Evolutionary conservation across 2,113 vertebrate species (phyloP).

Genomic region (Odontophorus gujanensis): DNA sequence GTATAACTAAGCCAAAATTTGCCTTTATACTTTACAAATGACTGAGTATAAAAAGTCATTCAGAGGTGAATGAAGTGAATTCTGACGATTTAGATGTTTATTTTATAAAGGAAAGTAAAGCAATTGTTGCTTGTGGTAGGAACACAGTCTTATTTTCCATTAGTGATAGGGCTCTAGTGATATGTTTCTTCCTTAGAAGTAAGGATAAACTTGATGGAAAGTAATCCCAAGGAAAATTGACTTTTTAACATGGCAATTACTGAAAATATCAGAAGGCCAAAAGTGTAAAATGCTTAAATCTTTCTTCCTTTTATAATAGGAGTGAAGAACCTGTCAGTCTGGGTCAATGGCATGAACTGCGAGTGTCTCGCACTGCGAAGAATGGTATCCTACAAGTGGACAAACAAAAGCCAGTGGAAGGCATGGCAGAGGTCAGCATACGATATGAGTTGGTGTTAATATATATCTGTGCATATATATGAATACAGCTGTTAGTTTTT

Average conservation of each 20-base stretch:
- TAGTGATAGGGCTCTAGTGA: background rate
- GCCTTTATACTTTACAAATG: background rate
- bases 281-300: background rate
- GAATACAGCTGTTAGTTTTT: background rate
- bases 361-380: slow-evolving; percentile 91
- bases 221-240: background rate
- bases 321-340: slow-evolving; percentile 86
- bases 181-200: background rate
- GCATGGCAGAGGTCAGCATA: slow-evolving; percentile 88
- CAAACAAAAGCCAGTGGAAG: slow-evolving; percentile 86
- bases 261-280: background rate
- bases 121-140: background rate
- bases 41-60: background rate
- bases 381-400: slow-evolving; percentile 94
- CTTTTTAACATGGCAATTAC: background rate
- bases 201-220: background rate
- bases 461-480: background rate
- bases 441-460: background rate
- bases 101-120: background rate
- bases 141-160: background rate
- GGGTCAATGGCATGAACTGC: slow-evolving; percentile 90
- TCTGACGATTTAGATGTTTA: background rate
- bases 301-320: slow-evolving; percentile 74
- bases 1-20: background rate
- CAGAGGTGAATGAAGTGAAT: background rate